Conservation (phyloP, 2,797 vertebrate genomes). For the Takifugu rubripes region DNA sequence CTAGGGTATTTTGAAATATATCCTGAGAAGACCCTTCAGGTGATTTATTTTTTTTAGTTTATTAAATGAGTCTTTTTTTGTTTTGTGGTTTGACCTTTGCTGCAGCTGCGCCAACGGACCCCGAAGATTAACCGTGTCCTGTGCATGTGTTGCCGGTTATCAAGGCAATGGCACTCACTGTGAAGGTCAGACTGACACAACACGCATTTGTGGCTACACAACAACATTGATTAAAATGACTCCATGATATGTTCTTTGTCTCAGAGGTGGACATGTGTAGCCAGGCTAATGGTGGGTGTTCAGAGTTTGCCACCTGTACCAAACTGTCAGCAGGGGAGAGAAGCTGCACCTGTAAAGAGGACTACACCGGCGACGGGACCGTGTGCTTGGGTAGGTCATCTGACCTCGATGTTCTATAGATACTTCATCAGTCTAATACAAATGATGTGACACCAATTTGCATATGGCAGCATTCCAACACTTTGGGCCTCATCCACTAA, state of each 20-base stretch:
- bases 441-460: too few species aligned
- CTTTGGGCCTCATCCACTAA: too few species aligned
- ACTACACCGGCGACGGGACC: conserved; percentile 86
- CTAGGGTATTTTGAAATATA: too few species aligned
- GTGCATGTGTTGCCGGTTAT: conserved; percentile 86
- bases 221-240: not conserved
- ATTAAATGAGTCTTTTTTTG: too few species aligned
- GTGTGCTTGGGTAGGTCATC: conserved; percentile 81
- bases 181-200: conserved; percentile 71
- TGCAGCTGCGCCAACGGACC: conserved; percentile 82
- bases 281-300: conserved; percentile 83
- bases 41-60: too few species aligned
- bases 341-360: conserved; percentile 81
- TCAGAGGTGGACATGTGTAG: conserved; percentile 85
- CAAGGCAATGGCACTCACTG: conserved; percentile 86
- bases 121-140: conserved; percentile 62
- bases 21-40: too few species aligned
- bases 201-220: not conserved
- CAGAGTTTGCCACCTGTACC: conserved; percentile 78
- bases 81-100: not conserved
- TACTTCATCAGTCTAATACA: too few species aligned
- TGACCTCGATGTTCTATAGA: not conserved
- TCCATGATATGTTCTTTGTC: not conserved
- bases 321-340: conserved; percentile 84
- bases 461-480: too few species aligned